Percentiles rank a stretch among this genome's conserved stretches.
phyloP scores from a whole-genome alignment of 2,888 invertebrate species.

The Clostera curtula region DNA sequence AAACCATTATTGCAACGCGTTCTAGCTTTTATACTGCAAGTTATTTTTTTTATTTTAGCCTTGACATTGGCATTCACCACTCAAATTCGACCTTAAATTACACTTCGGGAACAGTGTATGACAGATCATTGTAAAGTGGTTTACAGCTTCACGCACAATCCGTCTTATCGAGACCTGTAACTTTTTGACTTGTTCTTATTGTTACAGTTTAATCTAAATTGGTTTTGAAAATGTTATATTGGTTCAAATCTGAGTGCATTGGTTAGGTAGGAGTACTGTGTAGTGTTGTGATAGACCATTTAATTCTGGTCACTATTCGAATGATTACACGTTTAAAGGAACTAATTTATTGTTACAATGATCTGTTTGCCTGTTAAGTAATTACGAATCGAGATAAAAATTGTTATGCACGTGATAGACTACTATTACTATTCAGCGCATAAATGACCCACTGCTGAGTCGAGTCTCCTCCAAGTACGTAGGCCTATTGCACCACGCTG shows the following conservation, averaged over 20 bases:
- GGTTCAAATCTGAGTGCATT: too few species aligned
- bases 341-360: constrained; percentile 29
- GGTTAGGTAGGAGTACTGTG: too few species aligned
- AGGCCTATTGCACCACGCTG: too few species aligned
- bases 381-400: constrained; percentile 24
- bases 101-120: constrained; percentile 4
- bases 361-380: constrained; percentile 16
- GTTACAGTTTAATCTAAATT: too few species aligned
- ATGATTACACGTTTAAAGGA: constrained; percentile 30
- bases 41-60: constrained; percentile 30
- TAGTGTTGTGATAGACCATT: too few species aligned
- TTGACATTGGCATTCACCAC: constrained; percentile 33
- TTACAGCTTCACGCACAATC: constrained; percentile 1
- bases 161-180: constrained; percentile 7
- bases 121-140: constrained; percentile 10
- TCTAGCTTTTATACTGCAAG: constrained; percentile 31
- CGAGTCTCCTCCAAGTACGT: too few species aligned
- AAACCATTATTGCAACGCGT: constrained; percentile 31
- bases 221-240: too few species aligned
- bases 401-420: constrained; percentile 14
- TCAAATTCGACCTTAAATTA: constrained; percentile 14
- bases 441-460: too few species aligned
- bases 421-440: too few species aligned
- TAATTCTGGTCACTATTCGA: constrained; percentile 9
- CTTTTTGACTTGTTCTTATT: too few species aligned